Evolutionary conservation across 2,797 vertebrate species (phyloP).

Genomic region (Poeciliopsis infans): DNA sequence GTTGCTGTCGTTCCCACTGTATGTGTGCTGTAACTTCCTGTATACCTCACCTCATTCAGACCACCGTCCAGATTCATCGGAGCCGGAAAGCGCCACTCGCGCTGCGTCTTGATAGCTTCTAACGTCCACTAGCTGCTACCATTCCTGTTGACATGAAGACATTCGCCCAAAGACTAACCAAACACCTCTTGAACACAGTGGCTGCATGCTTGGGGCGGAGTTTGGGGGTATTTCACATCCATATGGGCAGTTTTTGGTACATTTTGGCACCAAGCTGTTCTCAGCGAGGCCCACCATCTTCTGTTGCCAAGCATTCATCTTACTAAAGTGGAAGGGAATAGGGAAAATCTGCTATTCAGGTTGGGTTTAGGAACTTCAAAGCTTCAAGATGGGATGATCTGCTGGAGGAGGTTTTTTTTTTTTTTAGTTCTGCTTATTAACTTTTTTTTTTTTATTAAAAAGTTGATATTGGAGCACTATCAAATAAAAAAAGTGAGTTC

Average conservation of each 20-base stretch:
- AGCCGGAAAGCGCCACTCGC: constrained; percentile 68
- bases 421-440: not conserved
- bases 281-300: constrained; percentile 2
- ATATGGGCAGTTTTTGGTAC: constrained; percentile 30
- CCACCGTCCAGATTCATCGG: constrained; percentile 76
- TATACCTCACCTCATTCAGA: constrained; percentile 87
- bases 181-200: constrained; percentile 28
- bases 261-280: constrained; percentile 12
- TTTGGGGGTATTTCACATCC: constrained; percentile 25
- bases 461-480: not conserved
- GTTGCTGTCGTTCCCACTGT: constrained; percentile 92
- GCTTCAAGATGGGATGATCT: not conserved
- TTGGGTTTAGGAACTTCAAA: not conserved
- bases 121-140: constrained; percentile 12
- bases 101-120: constrained; percentile 67
- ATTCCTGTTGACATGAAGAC: constrained; percentile 43
- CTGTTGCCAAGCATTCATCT: constrained; percentile 20
- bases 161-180: constrained; percentile 34
- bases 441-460: not conserved
- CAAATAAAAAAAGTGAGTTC: not conserved
- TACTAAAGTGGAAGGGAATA: constrained; percentile 7
- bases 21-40: constrained; percentile 97
- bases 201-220: constrained; percentile 56
- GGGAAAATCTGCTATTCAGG: constrained; percentile 1
- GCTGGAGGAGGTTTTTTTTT: not conserved